A percentile compares a stretch with the other conserved stretches of the same genome.
Evolutionary conservation across 2,888 invertebrate species (phyloP).

Genomic region (Deroplatys truncata): DNA sequence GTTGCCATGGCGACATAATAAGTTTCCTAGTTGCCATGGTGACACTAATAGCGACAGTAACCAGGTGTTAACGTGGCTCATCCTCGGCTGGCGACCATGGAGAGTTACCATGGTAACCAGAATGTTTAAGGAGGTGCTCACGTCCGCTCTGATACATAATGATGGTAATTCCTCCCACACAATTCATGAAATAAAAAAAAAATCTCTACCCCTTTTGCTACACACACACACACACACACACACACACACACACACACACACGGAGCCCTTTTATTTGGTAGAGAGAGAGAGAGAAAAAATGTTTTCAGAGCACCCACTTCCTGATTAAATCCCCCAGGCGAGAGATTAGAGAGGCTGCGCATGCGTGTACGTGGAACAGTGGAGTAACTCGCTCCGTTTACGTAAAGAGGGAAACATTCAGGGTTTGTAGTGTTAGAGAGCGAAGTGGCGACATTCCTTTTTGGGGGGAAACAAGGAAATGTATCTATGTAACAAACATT

Average conservation of each 20-base stretch:
- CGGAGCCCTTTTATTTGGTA: conserved; percentile 13
- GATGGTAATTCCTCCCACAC: conserved; percentile 8
- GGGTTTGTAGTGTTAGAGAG: no score
- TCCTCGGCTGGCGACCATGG: no score
- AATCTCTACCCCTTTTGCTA: conserved; percentile 6
- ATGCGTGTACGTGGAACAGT: background rate
- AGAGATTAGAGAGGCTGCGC: conserved; percentile 4
- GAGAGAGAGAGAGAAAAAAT: background rate
- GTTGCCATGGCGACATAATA: no score
- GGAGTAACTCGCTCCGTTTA: background rate
- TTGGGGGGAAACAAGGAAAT: no score
- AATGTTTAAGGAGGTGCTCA: no score
- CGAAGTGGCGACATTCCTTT: no score
- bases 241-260: background rate
- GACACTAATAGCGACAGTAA: no score
- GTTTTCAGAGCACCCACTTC: conserved; percentile 16
- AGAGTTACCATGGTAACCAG: no score
- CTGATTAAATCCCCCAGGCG: conserved; percentile 15
- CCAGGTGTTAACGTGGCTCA: no score
- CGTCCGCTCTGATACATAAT: background rate
- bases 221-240: conserved; percentile 1
- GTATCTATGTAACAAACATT: no score
- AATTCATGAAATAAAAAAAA: conserved; percentile 13
- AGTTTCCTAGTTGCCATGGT: no score
- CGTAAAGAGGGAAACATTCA: background rate